Base-by-base conservation (phyloP, 2,888 invertebrate genomes). In the Xestobium rufovillosum region DNA sequence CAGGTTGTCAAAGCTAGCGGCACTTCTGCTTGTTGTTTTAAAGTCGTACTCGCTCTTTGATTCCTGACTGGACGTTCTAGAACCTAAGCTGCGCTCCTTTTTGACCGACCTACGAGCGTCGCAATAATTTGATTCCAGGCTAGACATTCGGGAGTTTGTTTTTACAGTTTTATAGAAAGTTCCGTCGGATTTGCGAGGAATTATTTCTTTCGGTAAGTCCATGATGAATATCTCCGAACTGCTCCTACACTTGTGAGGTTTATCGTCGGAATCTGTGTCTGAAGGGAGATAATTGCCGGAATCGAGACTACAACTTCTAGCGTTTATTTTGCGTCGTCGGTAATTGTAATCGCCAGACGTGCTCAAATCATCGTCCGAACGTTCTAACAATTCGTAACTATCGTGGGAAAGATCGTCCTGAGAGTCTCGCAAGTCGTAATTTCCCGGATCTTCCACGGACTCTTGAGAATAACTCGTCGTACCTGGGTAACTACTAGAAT, bases 381-480 rank as follows among this genome's bases (percentile, higher is more conserved):
- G 81, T 60, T 88, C 87, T 42, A 88, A 69, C 14, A 89, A 66
- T 61, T 89, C 89, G 62, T 89, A 89, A 53, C 87, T 88, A 61
- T 89, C 89, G 61, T 89, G 88, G 17, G 88, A 86, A 16, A 88
- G 68, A 66, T 89, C 88, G 59, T 88, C 88, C 61, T 87, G 87
- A 6, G 87, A 87, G 45, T 78, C 80, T 29, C 71, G 67, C 42
- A 80, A 68, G 50, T 76, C 76, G 47, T 76, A 77, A 39, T 73
- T 69, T 10, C 75, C 75, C n/a, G 72, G 73, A 52, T 74, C 70
- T 51, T 80, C 80, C 51, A 76, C 72, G 16, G 78, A 76, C 56
- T 76, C 75, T 58, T 78, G 80, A 17, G 72, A 72, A 42, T 72
- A 61, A 38, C 79, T 76, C 3, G 78, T 76, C 34, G 84, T 85